Conservation (phyloP, 2,888 invertebrate species). For the Rhorus exstirpatorius region DNA sequence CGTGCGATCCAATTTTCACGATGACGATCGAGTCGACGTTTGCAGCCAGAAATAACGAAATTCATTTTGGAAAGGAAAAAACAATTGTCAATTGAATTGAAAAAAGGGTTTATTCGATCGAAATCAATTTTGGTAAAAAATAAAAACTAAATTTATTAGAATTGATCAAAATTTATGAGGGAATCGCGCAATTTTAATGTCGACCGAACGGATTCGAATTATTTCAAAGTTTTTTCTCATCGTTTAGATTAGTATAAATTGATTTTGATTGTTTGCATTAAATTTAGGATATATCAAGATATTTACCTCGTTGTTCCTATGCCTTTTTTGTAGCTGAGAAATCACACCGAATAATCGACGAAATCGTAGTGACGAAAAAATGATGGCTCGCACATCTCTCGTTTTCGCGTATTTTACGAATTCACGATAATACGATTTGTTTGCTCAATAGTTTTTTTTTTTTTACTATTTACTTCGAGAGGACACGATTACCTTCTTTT, state of each 20-base stretch:
- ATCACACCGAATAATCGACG: constrained; percentile 1
- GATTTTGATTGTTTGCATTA: neutral
- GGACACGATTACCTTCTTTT: constrained; percentile 2
- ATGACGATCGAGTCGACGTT: constrained; percentile 21
- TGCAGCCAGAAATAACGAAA: neutral
- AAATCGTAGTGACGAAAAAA: constrained; percentile 14
- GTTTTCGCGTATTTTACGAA: constrained; percentile 17
- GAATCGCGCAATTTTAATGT: neutral
- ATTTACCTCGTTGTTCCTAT: constrained; percentile 53
- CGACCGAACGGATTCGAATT: neutral
- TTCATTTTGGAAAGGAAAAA: neutral
- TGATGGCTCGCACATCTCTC: neutral
- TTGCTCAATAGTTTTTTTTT: neutral
- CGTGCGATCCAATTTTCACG: constrained; percentile 3
- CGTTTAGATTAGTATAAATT: too few relatives aligned
- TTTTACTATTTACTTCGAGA: too few relatives aligned
- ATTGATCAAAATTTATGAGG: neutral
- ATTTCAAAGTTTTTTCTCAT: neutral
- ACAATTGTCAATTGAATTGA: neutral
- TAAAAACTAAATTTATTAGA: neutral
- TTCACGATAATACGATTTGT: constrained; percentile 8
- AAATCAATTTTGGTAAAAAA: neutral
- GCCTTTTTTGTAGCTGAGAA: neutral
- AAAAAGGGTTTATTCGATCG: neutral
- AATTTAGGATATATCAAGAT: constrained; percentile 17